Percentiles rank a stretch among this genome's conserved stretches.
Evolutionary conservation across 2,113 vertebrate genomes (phyloP).

Genomic region (Bubo scandiacus): DNA sequence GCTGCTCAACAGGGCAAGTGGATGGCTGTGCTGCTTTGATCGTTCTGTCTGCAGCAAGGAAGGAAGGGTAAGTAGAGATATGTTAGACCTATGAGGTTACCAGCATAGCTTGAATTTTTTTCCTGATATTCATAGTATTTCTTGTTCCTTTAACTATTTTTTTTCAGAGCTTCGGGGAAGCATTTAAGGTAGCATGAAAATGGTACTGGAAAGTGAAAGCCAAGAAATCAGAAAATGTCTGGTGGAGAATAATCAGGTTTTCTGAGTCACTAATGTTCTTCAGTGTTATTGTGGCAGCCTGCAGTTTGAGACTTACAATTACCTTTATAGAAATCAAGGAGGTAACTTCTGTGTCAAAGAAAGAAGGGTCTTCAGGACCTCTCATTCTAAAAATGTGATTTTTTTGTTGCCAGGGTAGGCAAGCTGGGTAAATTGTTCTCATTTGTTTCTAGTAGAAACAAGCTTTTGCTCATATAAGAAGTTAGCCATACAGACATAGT

Average conservation of each 20-base stretch:
- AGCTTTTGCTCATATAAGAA: neutral
- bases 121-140: neutral
- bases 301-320: neutral
- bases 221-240: neutral
- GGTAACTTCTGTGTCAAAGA: neutral
- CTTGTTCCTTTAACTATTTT: neutral
- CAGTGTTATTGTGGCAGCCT: neutral
- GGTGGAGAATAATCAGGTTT: neutral
- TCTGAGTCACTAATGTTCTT: conserved; percentile 25
- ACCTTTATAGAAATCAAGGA: neutral
- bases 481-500: neutral
- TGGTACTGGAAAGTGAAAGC: neutral
- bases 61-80: neutral
- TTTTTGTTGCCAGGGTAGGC: neutral
- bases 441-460: neutral
- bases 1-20: neutral
- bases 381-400: neutral
- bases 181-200: neutral
- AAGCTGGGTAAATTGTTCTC: neutral
- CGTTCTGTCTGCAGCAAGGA: neutral
- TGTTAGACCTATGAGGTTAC: neutral
- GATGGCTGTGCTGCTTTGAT: neutral
- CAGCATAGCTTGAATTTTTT: neutral
- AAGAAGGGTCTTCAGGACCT: neutral
- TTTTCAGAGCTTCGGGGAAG: neutral